Evolutionary conservation across 1,140 invertebrate genomes (phyloP).

Genomic region (Aphis craccivora): DNA sequence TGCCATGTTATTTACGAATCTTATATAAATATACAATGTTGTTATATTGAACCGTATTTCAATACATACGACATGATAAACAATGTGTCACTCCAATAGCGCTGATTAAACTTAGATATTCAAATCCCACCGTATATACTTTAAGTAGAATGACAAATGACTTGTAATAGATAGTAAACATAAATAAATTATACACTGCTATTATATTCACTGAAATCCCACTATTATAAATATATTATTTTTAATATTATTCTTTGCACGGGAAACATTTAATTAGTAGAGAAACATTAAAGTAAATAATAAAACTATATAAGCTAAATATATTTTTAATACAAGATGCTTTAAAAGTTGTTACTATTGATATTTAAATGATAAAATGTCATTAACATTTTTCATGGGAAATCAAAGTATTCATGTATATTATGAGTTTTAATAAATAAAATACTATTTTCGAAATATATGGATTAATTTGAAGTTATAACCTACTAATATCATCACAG

Average conservation of each 20-base stretch:
- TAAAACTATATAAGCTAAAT: background rate
- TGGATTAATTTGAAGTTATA: no score
- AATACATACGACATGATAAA: background rate
- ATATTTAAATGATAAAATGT: no score
- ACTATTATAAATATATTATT: background rate
- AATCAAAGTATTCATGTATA: no score
- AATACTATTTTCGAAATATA: no score
- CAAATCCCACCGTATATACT: background rate
- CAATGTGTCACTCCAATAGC: background rate
- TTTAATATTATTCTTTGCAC: background rate
- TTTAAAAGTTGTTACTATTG: no score
- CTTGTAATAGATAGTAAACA: background rate
- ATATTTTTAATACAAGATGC: no score
- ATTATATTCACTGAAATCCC: background rate
- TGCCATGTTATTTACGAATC: background rate
- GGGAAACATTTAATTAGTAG: background rate
- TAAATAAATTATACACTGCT: background rate
- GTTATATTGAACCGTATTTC: background rate
- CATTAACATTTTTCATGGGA: no score
- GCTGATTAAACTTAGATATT: constrained; percentile 19
- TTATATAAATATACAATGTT: background rate
- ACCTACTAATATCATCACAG: no score
- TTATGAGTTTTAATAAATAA: no score
- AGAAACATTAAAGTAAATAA: background rate
- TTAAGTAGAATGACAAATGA: constrained; percentile 15